These are phyloP conservation scores for Meloidogyne chitwoodi DNA, from an alignment of 1,140 invertebrate genomes.

Conservation along the genomic window DNA sequence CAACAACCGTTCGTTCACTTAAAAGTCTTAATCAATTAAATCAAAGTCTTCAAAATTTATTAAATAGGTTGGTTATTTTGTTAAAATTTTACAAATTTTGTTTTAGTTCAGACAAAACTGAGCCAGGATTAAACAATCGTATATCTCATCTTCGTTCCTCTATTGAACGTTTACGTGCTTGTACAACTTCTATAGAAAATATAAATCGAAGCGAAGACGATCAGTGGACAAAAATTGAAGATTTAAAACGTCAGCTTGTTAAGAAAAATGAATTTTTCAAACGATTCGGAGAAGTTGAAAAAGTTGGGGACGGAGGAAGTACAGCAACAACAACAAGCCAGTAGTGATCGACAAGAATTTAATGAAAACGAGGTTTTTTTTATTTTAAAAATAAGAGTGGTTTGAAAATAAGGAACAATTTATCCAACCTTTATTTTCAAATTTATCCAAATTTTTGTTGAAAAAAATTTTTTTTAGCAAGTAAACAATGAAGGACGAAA, in stretches of 20 bases:
- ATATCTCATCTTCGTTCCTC: slow-evolving; percentile 2
- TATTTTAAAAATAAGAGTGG: too few species aligned
- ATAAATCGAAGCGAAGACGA: slow-evolving; percentile 7
- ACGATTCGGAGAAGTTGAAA: slow-evolving; percentile 3
- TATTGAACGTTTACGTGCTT: slow-evolving; percentile 3
- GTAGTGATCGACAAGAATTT: not conserved
- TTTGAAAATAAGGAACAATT: not conserved
- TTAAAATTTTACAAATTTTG: not conserved
- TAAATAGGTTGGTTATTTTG: not conserved
- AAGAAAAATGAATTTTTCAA: slow-evolving; percentile 25
- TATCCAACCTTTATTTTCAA: too few species aligned
- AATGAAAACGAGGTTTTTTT: not conserved
- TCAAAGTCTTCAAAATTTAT: slow-evolving; percentile 4
- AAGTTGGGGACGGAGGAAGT: not conserved
- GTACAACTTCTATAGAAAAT: slow-evolving; percentile 12
- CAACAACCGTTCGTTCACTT: not conserved
- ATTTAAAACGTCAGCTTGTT: slow-evolving; percentile 14
- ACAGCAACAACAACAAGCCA: slow-evolving; percentile 10
- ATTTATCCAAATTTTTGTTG: not conserved
- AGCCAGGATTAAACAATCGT: not conserved
- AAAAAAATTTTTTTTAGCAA: slow-evolving; percentile 14
- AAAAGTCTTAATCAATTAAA: slow-evolving; percentile 7
- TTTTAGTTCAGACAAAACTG: slow-evolving; percentile 9
- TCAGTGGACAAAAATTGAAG: slow-evolving; percentile 19
- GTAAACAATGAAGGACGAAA: slow-evolving; percentile 24